Percentiles rank a stretch among this genome's conserved stretches.
Conservation (phyloP, 2,113 vertebrate species). For the Phalacrocorax aristotelis region DNA sequence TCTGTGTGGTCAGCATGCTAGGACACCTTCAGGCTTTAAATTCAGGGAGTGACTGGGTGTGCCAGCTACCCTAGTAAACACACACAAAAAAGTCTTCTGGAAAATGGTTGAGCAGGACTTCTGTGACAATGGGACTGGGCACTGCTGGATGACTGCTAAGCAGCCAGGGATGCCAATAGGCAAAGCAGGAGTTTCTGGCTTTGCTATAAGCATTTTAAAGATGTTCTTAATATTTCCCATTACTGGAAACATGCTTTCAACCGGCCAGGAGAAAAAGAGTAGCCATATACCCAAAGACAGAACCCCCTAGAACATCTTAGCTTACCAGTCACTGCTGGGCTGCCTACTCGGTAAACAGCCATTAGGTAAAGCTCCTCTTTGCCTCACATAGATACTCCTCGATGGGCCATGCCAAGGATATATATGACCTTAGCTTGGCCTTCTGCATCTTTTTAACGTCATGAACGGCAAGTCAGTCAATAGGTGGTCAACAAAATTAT, state of each 20-base stretch:
- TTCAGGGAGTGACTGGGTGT: neutral
- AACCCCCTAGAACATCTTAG: neutral
- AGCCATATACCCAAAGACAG: neutral
- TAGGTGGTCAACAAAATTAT: neutral
- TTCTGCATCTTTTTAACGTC: neutral
- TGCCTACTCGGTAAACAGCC: neutral
- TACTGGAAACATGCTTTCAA: neutral
- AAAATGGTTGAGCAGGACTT: neutral
- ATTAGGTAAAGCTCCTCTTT: neutral
- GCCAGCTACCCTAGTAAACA: neutral
- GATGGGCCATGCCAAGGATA: neutral
- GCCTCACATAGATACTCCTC: neutral
- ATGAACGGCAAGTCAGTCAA: neutral
- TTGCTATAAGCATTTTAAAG: neutral
- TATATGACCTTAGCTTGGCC: neutral
- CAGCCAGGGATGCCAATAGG: neutral
- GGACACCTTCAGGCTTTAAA: neutral
- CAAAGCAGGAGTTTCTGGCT: neutral
- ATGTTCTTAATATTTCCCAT: neutral
- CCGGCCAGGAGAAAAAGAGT: neutral
- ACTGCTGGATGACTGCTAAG: neutral
- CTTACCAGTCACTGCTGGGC: neutral
- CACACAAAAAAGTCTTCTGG: neutral
- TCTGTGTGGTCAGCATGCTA: neutral
- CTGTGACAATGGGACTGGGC: neutral